Evolutionary conservation across 2,113 vertebrate species (phyloP).

Genomic region (Mormyrus lacerda): DNA sequence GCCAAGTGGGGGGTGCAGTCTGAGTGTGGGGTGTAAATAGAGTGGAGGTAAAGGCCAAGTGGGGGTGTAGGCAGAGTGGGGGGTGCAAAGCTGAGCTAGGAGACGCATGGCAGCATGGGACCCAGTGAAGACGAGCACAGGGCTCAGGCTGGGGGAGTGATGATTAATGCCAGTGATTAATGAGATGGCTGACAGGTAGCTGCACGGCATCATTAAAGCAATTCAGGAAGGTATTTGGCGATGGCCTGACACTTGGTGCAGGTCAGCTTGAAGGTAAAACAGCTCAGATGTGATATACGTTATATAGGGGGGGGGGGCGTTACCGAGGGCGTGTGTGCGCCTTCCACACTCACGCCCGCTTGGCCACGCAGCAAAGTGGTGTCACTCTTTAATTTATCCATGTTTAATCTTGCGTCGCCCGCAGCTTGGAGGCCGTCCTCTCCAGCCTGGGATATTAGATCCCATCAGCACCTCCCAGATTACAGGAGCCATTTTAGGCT

Average conservation of each 20-base stretch:
- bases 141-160: background rate
- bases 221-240: background rate
- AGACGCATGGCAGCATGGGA: background rate
- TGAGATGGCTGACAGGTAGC: background rate
- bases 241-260: background rate
- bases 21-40: background rate
- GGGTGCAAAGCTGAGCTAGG: background rate
- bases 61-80: background rate
- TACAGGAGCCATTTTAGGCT: background rate
- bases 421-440: background rate
- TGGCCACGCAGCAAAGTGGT: background rate
- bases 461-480: background rate
- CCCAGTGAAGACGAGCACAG: background rate
- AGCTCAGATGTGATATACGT: background rate
- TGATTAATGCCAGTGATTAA: background rate
- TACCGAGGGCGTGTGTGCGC: background rate
- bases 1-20: background rate
- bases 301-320: background rate
- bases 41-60: background rate
- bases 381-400: background rate
- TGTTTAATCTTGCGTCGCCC: background rate
- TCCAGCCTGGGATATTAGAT: background rate
- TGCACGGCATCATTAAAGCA: background rate
- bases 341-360: background rate
- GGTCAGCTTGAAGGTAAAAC: background rate